Evolutionary conservation across 2,797 vertebrate species (phyloP).

Genomic region (Menidia menidia): DNA sequence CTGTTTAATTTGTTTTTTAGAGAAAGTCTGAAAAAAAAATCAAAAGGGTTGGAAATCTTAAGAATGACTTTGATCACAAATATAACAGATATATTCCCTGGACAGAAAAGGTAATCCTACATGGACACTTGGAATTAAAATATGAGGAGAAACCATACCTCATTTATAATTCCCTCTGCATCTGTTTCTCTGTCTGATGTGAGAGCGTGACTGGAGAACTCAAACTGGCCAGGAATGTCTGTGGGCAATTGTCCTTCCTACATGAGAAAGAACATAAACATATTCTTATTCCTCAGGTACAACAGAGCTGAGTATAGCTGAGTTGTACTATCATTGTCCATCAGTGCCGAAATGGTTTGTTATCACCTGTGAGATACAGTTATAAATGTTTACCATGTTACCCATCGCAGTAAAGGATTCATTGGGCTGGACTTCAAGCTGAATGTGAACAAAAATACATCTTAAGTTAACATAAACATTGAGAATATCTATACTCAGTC

Average conservation of each 20-base stretch:
- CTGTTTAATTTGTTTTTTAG: neutral
- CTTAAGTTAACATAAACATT: slow-evolving; percentile 29
- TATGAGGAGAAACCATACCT: slow-evolving; percentile 3
- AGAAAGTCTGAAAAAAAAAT: neutral
- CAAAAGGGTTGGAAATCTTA: neutral
- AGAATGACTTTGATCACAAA: neutral
- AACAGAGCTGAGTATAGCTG: slow-evolving; percentile 1
- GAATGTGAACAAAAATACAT: slow-evolving; percentile 18
- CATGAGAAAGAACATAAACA: slow-evolving; percentile 26
- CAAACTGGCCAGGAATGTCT: slow-evolving; percentile 19
- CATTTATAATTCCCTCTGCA: slow-evolving; percentile 35
- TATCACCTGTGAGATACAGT: slow-evolving; percentile 4
- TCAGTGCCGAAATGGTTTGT: slow-evolving; percentile 27
- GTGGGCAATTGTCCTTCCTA: slow-evolving; percentile 44
- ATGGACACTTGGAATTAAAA: neutral
- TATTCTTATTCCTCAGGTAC: slow-evolving; percentile 20
- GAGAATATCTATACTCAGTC: slow-evolving; percentile 13
- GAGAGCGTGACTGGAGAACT: slow-evolving; percentile 27
- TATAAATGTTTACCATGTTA: slow-evolving; percentile 29
- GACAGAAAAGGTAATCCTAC: no score
- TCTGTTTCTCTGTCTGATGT: slow-evolving; percentile 26
- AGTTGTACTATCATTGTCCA: slow-evolving; percentile 29
- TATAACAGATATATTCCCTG: neutral
- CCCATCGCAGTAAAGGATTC: slow-evolving; percentile 13
- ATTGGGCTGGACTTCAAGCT: slow-evolving; percentile 48